Base-by-base conservation (phyloP, 2,888 invertebrate species). In the Lepeophtheirus nordmannii region DNA sequence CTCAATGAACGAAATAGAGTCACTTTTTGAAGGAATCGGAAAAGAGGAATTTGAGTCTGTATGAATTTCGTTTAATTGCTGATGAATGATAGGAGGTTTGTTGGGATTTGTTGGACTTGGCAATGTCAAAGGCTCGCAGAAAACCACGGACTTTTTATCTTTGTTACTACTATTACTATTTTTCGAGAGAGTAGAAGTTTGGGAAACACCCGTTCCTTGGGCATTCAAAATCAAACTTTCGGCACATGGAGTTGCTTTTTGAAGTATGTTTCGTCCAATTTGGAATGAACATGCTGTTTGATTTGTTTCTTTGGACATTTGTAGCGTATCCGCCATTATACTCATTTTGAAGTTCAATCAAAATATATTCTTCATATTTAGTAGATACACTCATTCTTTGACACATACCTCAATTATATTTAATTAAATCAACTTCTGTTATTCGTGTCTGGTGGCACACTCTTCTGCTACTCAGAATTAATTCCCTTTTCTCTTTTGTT, bases 251-350 rank as follows among this genome's bases (percentile, higher is more conserved):
- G 89, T 89, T 0, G 89, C 89, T 2, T 85, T 82, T 74, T 88
- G 86, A 64, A 89, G 75, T 62, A 87, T 85, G 0, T 89, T 89
- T 69, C 84, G 84, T 10, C 88, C 87, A 70, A 89, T 89, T 11
- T 87, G 81, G 0, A 87, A 88, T 69, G 84, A 76, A 0, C 81
- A 80, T 0, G 83, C 78, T 23, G 80, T 70, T 69, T 74, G 10
- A 68, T 75, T 41, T 68, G 69, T 72, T 37, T 71, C 66, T 67
- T 76, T 80, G 80, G 1, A 73, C 71, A 70, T 77, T 79, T n/a
- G 77, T 71, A 12, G 71, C 53, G 2, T 46, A 46, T 46, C 53
- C 53, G 53, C 17, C 53, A 46, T 46, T 46, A 17, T 46, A 46
- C 2, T 46, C 53, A 46, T 46, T 46, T 46, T 46, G 53, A 46